Base-by-base conservation (phyloP, 2,113 vertebrate genomes). In the Labeo rohita region DNA sequence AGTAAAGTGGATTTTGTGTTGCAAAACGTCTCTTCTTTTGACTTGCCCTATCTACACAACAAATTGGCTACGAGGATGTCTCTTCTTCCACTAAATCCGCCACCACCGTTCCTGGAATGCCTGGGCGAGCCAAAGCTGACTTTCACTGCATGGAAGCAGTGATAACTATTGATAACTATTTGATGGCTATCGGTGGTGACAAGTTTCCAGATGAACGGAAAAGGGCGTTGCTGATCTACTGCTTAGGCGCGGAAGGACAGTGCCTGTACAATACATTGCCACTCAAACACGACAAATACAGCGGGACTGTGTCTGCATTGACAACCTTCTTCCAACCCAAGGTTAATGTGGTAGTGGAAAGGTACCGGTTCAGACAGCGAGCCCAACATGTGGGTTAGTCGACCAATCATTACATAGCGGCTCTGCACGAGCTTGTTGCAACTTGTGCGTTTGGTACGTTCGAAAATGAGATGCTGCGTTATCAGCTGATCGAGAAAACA, bases 331-430 rank as follows among this genome's bases (percentile, higher is more conserved):
- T 72, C 18, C 68, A 72, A 72, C 36, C 68, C 16, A 72, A 72
- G 36, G 7, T 72, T 72, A 72, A 72, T 72, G 68, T 72, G 36
- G 36, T 72, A 72, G 68, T 7, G 8, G 68, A 72, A 72, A 72
- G 68, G 15, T 72, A 72, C 68, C 15, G 8, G 34, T 72, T 70
- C 68, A 39, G 15, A 72, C 68, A 72, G 5, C 13, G 16, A 39
- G 68, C 34, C 7, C 68, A 72, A 72, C 68, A 21, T 72, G 34
- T 39, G 66, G 1, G 47, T 49, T 10, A 50, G 49, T 50, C 49
- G 3, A 50, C 49, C 12, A 11, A 13, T 50, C 49, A 50, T 50
- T 50, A 50, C 49, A 50, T 50, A 50, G 49, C 12, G 0, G 49
- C 49, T 13, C 49, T 50, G 49, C 49, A 3, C 49, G 49, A 50